phyloP scores from a whole-genome alignment of 2,113 vertebrate genomes.

The Myotis lucifugus region DNA sequence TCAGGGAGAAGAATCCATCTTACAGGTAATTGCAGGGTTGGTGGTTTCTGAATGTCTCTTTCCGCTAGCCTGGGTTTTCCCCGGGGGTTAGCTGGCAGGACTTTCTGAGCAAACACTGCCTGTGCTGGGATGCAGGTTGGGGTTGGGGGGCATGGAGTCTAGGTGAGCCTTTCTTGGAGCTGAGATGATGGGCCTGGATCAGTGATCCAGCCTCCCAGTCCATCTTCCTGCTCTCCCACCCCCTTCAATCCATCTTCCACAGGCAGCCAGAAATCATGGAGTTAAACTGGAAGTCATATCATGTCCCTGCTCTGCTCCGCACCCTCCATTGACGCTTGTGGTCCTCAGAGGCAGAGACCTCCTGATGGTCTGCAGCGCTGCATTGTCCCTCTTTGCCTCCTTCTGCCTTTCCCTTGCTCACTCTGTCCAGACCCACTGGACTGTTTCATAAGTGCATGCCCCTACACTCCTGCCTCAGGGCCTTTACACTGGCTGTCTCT shows the following conservation, averaged over 20 bases:
- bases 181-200: neutral
- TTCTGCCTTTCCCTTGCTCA: neutral
- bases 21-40: constrained; percentile 86
- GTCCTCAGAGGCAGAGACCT: neutral
- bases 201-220: fast-evolving
- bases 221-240: too few relatives aligned
- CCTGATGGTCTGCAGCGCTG: neutral
- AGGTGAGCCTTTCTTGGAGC: neutral
- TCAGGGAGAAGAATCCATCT: constrained; percentile 85
- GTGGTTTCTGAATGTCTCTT: constrained; percentile 77
- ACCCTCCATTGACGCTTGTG: too few relatives aligned
- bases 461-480: neutral
- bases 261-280: neutral
- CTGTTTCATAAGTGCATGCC: neutral
- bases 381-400: fast-evolving
- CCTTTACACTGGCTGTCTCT: neutral
- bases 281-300: neutral
- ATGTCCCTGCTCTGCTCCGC: neutral
- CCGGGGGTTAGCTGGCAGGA: constrained; percentile 57
- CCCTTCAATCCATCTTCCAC: neutral
- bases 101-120: neutral
- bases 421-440: neutral
- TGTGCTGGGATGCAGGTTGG: neutral
- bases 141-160: neutral
- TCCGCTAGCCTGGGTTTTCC: constrained; percentile 69